Evolutionary conservation across 2,888 invertebrate species (phyloP), one percentile per base, ranked within the genome.

Genomic region (Hololepta plana): DNA sequence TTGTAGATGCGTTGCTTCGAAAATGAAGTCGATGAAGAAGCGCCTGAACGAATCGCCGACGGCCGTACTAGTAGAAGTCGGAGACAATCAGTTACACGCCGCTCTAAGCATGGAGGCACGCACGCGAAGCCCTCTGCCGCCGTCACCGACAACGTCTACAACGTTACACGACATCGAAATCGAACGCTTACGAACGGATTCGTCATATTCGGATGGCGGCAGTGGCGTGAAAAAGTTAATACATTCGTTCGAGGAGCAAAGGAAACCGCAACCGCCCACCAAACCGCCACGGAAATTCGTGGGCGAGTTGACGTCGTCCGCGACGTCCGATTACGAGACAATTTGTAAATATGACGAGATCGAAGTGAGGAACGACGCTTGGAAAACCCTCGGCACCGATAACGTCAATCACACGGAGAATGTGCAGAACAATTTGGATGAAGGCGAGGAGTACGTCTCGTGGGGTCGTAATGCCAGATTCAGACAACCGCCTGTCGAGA

Each of bases 1-100:
- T 40, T 42, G 69, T 36, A 71, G 79, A 35, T 82, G 80, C 44
- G 62, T 84, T 39, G 74, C 77, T 6, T 62, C 75, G 4, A 81
- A 80, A 54, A 84, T 84, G 77, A 80, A 80, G 46, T 76, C 72
- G 1, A 84, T 84, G 82, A 81, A 81, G 46, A 79, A 81, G 47
- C 59, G 79, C 40, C 62, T 82, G 32, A 35, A 32, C n/a, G n/a
- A n/a, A n/a, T n/a, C n/a, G n/a, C n/a, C n/a, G n/a, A n/a, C n/a
- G n/a, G n/a, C n/a, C n/a, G n/a, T n/a, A n/a, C n/a, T n/a, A 12
- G 60, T 72, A 27, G 76, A 75, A 33, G 74, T 72, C 44, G 70
- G 71, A 28, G 80, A 81, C 42, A 72, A 70, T 44, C 79, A 79
- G 38, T 69, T 80, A 35, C 67, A 73, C 32, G 73, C 72, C 16